Conservation (phyloP, 2,888 invertebrate species). For the Podotricha telesiphe region DNA sequence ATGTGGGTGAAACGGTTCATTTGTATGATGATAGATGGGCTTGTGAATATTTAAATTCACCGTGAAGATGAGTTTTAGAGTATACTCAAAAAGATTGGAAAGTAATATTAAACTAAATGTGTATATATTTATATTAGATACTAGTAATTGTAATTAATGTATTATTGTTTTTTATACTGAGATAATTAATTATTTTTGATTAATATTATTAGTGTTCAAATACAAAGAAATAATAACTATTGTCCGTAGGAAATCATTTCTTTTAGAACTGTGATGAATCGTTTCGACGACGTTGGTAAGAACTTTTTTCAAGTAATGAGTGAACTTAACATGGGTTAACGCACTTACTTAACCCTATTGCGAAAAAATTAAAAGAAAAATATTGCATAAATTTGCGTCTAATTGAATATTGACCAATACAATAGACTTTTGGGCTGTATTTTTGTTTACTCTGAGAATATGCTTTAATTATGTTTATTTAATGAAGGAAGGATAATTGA, state of each 20-base stretch:
- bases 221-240: no score
- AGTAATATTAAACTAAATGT: not conserved
- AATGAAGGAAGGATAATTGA: no score
- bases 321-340: not conserved
- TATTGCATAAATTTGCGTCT: no score
- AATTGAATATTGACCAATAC: no score
- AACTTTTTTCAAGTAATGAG: not conserved
- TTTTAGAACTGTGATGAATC: not conserved
- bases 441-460: not conserved
- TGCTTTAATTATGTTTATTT: no score
- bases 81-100: not conserved
- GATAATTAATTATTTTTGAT: no score
- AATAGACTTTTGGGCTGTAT: no score
- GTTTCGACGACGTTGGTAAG: not conserved
- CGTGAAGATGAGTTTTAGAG: not conserved
- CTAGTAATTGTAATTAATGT: no score
- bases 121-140: no score
- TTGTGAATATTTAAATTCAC: constrained; percentile 23
- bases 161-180: no score
- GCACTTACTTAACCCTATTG: constrained; percentile 7
- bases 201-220: no score
- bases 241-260: not conserved
- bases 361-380: not conserved
- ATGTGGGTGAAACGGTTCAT: constrained; percentile 58
- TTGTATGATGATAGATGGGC: constrained; percentile 43